Conservation (phyloP, 1,140 invertebrate genomes). For the Drosophila sucinea region DNA sequence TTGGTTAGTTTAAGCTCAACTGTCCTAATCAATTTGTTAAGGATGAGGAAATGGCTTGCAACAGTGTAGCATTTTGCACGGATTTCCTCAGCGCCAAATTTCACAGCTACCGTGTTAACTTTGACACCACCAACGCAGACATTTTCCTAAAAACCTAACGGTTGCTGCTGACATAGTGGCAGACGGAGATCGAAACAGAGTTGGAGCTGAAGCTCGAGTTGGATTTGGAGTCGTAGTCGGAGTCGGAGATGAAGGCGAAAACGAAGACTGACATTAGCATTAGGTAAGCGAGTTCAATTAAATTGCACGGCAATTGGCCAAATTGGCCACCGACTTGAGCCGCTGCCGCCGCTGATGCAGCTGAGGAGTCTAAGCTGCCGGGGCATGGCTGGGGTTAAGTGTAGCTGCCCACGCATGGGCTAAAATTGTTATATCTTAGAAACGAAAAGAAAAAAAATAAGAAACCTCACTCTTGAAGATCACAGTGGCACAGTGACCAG, state of each 20-base stretch:
- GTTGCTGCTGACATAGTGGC: neutral
- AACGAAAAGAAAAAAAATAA: neutral
- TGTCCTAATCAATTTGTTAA: conserved; percentile 81
- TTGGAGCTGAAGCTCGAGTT: neutral
- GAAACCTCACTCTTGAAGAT: conserved; percentile 12
- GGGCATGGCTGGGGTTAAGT: conserved; percentile 42
- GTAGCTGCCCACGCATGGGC: conserved; percentile 64
- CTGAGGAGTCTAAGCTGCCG: conserved; percentile 36
- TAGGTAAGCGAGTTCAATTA: conserved; percentile 74
- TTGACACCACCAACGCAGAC: conserved; percentile 71
- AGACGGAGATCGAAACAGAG: conserved; percentile 13
- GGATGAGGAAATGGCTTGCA: conserved; percentile 74
- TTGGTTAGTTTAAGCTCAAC: conserved; percentile 66
- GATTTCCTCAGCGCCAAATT: conserved; percentile 77
- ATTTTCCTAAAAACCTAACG: conserved; percentile 1
- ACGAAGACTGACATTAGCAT: conserved; percentile 66
- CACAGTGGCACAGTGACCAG: conserved; percentile 28
- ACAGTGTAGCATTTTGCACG: conserved; percentile 48
- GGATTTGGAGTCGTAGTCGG: too few species aligned
- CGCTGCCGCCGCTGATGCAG: conserved; percentile 37
- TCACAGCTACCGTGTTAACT: conserved; percentile 80
- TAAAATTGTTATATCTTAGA: conserved; percentile 40
- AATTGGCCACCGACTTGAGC: conserved; percentile 57
- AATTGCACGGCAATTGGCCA: conserved; percentile 65
- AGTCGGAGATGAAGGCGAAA: conserved; percentile 1